Evolutionary conservation across 64 coral and sea anemone species (phyloP).

Genomic region (Hydrozoanthus tunicans): DNA sequence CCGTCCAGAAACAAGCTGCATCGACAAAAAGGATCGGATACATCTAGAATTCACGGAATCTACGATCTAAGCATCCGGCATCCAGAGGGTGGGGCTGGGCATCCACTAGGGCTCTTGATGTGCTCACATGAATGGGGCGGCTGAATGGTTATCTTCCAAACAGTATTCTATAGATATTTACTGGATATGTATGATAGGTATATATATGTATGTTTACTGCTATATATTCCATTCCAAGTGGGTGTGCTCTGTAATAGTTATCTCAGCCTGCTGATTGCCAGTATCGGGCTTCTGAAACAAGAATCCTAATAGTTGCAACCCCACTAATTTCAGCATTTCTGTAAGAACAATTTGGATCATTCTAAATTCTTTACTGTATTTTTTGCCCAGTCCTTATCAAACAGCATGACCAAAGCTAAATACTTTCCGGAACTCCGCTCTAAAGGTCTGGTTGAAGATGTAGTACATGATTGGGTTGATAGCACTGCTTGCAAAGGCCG

Average conservation of each 20-base stretch:
- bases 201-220: too few relatives aligned
- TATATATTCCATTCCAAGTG: constrained; percentile 10
- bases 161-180: too few relatives aligned
- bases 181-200: too few relatives aligned
- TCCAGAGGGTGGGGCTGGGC: too few relatives aligned
- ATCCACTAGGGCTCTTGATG: too few relatives aligned
- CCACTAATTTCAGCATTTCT: constrained; percentile 10
- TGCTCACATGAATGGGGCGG: too few relatives aligned
- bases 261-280: constrained; percentile 3
- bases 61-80: too few relatives aligned
- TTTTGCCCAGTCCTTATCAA: too few relatives aligned
- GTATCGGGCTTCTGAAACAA: not conserved
- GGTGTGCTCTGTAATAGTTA: constrained; percentile 2
- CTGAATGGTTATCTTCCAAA: too few relatives aligned
- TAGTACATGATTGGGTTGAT: not conserved
- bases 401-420: not conserved
- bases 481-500: not conserved
- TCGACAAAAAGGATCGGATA: too few relatives aligned
- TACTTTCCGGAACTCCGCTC: not conserved
- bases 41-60: too few relatives aligned
- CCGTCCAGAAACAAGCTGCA: too few relatives aligned
- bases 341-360: constrained; percentile 4
- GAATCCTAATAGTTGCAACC: constrained; percentile 4
- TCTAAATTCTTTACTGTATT: not conserved
- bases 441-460: not conserved